These are phyloP conservation scores for Aphelenchoides besseyi DNA, from an alignment of 1,140 invertebrate genomes.

Conservation along the genomic window DNA sequence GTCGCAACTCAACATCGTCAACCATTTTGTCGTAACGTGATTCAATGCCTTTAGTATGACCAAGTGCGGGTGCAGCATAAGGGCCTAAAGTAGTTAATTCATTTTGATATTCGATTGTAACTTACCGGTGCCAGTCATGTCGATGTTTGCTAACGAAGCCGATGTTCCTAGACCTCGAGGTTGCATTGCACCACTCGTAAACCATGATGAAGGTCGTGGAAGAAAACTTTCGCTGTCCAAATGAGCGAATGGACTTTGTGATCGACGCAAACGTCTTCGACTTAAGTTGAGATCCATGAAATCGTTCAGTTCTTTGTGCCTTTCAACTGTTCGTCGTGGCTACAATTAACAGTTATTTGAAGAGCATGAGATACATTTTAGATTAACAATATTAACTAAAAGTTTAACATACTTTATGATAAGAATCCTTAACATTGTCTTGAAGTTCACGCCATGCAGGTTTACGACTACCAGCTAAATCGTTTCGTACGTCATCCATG, in stretches of 20 bases:
- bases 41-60: slow-evolving; percentile 54
- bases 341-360: slow-evolving; percentile 37
- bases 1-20: slow-evolving; percentile 56
- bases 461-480: slow-evolving; percentile 40
- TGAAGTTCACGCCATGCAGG: slow-evolving; percentile 59
- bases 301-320: slow-evolving; percentile 52
- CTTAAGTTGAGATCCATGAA: slow-evolving; percentile 45
- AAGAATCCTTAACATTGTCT: slow-evolving; percentile 57
- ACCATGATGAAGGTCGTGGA: slow-evolving; percentile 42
- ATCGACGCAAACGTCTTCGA: slow-evolving; percentile 37
- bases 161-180: slow-evolving; percentile 36
- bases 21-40: slow-evolving; percentile 53
- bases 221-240: slow-evolving; percentile 52
- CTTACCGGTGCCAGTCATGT: slow-evolving; percentile 30
- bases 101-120: not conserved
- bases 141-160: slow-evolving; percentile 1
- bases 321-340: slow-evolving; percentile 53
- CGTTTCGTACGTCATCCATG: slow-evolving; percentile 55
- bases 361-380: no score
- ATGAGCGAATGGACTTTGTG: slow-evolving; percentile 49
- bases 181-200: slow-evolving; percentile 47
- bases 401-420: slow-evolving; percentile 48
- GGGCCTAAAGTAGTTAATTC: slow-evolving; percentile 41
- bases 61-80: slow-evolving; percentile 56
- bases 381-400: slow-evolving; percentile 18